These are phyloP conservation scores for Brachionus manjavacas DNA, from an alignment of 1,140 invertebrate species.

Conservation along the genomic window DNA sequence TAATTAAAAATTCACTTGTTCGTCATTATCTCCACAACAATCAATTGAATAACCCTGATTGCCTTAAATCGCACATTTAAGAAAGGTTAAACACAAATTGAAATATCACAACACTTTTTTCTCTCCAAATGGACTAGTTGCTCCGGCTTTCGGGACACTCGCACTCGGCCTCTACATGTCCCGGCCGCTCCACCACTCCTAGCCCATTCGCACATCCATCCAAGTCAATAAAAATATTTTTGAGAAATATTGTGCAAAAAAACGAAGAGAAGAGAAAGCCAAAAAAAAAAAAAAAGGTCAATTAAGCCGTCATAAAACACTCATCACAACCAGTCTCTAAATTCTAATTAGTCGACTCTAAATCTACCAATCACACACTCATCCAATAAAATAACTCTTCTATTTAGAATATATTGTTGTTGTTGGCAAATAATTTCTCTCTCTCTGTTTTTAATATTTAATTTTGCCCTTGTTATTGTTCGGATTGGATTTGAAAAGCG, in stretches of 20 bases:
- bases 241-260: not conserved
- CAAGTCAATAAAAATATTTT: constrained; percentile 35
- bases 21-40: not conserved
- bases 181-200: too few species aligned
- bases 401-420: not conserved
- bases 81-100: not conserved
- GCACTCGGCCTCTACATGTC: too few species aligned
- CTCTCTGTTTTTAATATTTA: too few species aligned
- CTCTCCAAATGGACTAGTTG: not conserved
- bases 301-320: not conserved
- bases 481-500: not conserved
- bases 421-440: too few species aligned
- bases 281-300: not conserved
- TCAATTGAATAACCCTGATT: not conserved
- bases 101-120: not conserved
- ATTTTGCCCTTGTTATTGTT: not conserved
- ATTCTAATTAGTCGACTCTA: not conserved
- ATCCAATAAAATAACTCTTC: not conserved
- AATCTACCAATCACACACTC: not conserved
- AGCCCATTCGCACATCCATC: not conserved
- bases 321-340: not conserved
- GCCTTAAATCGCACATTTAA: not conserved
- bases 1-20: constrained; percentile 12
- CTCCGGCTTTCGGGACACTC: not conserved
- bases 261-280: too few species aligned